Evolutionary conservation across 2,888 invertebrate species (phyloP), one percentile per base, ranked within the genome.

Genomic region (Ormia ochracea): DNA sequence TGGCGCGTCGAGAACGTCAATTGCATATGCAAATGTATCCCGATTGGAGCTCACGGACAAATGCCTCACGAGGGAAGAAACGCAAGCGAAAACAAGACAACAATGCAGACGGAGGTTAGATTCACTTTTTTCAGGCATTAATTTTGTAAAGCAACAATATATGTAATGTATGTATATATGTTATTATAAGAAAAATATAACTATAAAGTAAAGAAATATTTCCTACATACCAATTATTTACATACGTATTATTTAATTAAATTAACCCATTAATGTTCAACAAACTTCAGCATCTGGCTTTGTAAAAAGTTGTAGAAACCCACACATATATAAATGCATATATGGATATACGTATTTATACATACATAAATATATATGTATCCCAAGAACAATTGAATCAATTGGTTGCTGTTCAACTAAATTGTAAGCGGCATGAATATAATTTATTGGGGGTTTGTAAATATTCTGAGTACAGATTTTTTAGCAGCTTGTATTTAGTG

Each of bases 1-100:
- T 98, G 95, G 98, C 98, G 90, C 94, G 97, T 91, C 95, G 97
- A 92, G 98, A 98, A 93, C 94, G 98, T 91, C 98, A 98, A 93
- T 94, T 97, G 91, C 99, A 99, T 93, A 96, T 97, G 95, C 97
- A 98, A 94, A 94, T 97, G 92, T 98, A 99, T 93, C 98, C 98
- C 90, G 97, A 98, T 93, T 99, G 98, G 98, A 96, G 96, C 92
- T 96, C 96, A 93, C 98, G 99, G 92, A 95, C 98, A 92, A 99
- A 99, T 94, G 98, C 99, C 93, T 98, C 98, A 92, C 96, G 97
- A 92, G 98, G 98, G 93, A 97, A 97, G 94, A 98, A 98, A 95
- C 97, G 98, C 96, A 99, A 99, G 94, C 95, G 96, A 94, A 96
- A 96, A 94, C 96, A 96, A 95, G 96, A 96, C 93, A 94, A 96